Percentiles rank a stretch among this genome's conserved stretches.
phyloP scores from a whole-genome alignment of 2,888 invertebrate species.

The Cosmopolites sordidus region DNA sequence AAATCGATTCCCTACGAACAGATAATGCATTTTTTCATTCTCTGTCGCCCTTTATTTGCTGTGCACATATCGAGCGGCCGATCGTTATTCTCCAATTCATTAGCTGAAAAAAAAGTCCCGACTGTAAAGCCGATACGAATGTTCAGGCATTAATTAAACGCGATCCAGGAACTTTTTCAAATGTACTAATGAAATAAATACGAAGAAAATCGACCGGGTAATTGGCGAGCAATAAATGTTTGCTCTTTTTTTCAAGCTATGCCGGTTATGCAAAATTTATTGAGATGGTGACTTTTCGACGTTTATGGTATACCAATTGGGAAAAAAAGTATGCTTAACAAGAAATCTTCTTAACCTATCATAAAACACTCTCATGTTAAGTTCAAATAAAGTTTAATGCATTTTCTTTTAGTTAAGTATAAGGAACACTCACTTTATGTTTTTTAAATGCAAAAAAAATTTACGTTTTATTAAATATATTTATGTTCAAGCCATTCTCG shows the following conservation, averaged over 20 bases:
- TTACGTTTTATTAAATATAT: too few species aligned
- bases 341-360: too few species aligned
- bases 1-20: neutral
- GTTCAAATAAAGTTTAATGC: too few species aligned
- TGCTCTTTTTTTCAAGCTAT: neutral
- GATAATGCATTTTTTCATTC: neutral
- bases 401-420: too few species aligned
- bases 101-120: constrained; percentile 12
- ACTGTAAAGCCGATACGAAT: constrained; percentile 15
- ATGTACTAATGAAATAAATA: constrained; percentile 19
- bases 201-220: constrained; percentile 18
- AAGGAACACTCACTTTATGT: too few species aligned
- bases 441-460: too few species aligned
- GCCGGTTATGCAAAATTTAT: constrained; percentile 10
- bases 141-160: constrained; percentile 19
- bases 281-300: too few species aligned
- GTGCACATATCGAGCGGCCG: constrained; percentile 13
- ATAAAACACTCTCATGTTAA: too few species aligned
- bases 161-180: constrained; percentile 14
- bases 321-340: too few species aligned
- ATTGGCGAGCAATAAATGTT: constrained; percentile 18
- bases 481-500: too few species aligned
- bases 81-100: constrained; percentile 22
- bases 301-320: too few species aligned
- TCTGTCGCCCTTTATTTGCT: constrained; percentile 1